These are phyloP conservation scores for Ianthella basta DNA, from an alignment of 37 sponge, comb jelly and placozoan species.

Conservation along the genomic window DNA sequence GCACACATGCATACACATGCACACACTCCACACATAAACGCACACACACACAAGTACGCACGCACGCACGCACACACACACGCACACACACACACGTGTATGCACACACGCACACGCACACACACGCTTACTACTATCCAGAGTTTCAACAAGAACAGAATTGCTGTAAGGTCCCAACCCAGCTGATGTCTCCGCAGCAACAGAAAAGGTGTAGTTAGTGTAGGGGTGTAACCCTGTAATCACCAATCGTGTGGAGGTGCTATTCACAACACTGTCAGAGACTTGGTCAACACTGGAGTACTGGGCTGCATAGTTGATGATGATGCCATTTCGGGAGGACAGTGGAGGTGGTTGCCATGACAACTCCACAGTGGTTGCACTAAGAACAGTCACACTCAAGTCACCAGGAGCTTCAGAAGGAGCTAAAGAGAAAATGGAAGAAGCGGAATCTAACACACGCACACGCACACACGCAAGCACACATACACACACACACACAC, in stretches of 20 bases:
- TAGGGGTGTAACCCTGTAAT: constrained; percentile 40
- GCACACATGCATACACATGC: no score
- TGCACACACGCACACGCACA: no score
- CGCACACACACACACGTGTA: no score
- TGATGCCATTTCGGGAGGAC: constrained; percentile 52
- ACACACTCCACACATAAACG: no score
- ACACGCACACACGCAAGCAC: no score
- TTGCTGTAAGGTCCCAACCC: constrained; percentile 38
- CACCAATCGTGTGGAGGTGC: not conserved
- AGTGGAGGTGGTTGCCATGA: constrained; percentile 25
- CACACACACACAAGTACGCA: no score
- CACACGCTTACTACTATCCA: constrained; percentile 32
- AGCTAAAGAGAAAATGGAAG: constrained; percentile 13
- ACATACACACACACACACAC: no score
- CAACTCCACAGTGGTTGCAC: constrained; percentile 26
- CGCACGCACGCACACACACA: no score
- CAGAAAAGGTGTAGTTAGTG: constrained; percentile 25
- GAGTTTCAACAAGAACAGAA: not conserved
- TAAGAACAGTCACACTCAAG: not conserved
- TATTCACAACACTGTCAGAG: not conserved
- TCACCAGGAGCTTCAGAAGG: constrained; percentile 48
- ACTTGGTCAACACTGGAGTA: constrained; percentile 13
- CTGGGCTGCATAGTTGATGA: constrained; percentile 23
- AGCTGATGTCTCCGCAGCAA: constrained; percentile 45
- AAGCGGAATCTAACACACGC: no score